A percentile compares a stretch with the other conserved stretches of the same genome.
Conservation (phyloP, 2,888 invertebrate genomes). For the Dyspetes luteomarginatus region DNA sequence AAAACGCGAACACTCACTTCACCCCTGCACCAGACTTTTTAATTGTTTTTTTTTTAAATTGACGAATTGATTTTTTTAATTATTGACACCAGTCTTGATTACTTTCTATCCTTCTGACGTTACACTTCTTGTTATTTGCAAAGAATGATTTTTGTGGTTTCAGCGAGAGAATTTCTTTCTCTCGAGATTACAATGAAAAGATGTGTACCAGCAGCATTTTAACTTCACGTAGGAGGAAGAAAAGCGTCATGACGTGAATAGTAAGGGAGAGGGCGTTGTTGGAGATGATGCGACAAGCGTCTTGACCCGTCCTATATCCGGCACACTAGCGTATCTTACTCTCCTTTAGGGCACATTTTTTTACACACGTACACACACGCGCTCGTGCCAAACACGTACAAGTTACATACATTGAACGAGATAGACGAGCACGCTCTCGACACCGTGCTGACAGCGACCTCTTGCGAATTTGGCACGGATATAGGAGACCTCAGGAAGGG, state of each 20-base stretch:
- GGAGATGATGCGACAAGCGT: conserved; percentile 74
- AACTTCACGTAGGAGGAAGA: conserved; percentile 28
- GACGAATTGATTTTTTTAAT: not conserved
- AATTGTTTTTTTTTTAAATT: not conserved
- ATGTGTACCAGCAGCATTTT: conserved; percentile 4
- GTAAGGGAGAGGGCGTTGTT: conserved; percentile 62
- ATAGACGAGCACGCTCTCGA: conserved; percentile 41
- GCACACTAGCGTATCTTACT: conserved; percentile 72
- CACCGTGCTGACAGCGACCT: no score
- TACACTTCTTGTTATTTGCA: not conserved
- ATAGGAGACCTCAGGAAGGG: no score
- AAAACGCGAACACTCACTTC: not conserved
- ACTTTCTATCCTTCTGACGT: not conserved
- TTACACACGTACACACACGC: conserved; percentile 15
- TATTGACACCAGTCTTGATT: not conserved
- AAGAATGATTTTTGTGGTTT: not conserved
- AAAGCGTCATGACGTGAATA: conserved; percentile 12
- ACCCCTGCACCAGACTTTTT: not conserved
- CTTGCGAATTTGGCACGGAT: no score
- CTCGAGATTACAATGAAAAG: conserved; percentile 10
- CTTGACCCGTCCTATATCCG: conserved; percentile 77
- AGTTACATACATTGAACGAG: conserved; percentile 35
- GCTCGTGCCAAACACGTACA: no score
- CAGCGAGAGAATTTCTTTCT: conserved; percentile 1
- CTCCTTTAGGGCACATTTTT: conserved; percentile 67